Evolutionary conservation across 2,113 vertebrate species (phyloP), one percentile per base, ranked within the genome.

Genomic region (Erpornis zantholeuca): DNA sequence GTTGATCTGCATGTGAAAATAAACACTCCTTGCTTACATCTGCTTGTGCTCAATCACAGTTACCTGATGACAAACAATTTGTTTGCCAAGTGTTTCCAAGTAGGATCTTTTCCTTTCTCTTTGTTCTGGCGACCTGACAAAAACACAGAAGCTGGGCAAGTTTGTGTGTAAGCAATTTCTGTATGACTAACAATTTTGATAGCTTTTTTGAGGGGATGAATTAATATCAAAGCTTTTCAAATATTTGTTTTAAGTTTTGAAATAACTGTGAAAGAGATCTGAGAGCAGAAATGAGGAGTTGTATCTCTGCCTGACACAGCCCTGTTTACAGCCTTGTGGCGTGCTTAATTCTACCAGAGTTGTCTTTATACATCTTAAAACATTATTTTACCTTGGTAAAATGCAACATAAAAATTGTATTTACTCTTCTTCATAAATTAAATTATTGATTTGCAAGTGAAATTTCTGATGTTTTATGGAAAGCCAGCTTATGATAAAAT

Each of bases 221-320:
- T 68, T 36, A 45, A 57, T 78, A 68, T 66, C 29, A 94, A 87
- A 61, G 47, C 9, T 76, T 92, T 87, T 87, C 20, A 79, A 88
- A 57, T 53, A 36, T 28, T 82, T 50, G 12, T 17, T 36, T 66
- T 50, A 61, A 57, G 25, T 86, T 86, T 92, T 68, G 19, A 68
- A 79, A 19, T 53, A 82, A n/a, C 24, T 22, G 6, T 65, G 36
- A 53, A 61, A 68, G 12, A 64, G 36, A 69, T 56, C 60, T 79
- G 69, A 92, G 45, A 61, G 42, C 17, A 81, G 27, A 69, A 76
- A 25, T 64, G 56, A 79, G 18, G 44, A 11, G 5, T 64, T 82
- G 7, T n/a, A 29, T 50, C 44, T 71, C 28, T 65, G 53, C 18
- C 45, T 82, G 45, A 54, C 21, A 29, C 25, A 66, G 52, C 6